These are phyloP conservation scores for Cladorhizidae sp. DNA, from an alignment of 37 sponge, comb jelly and placozoan species.

Conservation along the genomic window DNA sequence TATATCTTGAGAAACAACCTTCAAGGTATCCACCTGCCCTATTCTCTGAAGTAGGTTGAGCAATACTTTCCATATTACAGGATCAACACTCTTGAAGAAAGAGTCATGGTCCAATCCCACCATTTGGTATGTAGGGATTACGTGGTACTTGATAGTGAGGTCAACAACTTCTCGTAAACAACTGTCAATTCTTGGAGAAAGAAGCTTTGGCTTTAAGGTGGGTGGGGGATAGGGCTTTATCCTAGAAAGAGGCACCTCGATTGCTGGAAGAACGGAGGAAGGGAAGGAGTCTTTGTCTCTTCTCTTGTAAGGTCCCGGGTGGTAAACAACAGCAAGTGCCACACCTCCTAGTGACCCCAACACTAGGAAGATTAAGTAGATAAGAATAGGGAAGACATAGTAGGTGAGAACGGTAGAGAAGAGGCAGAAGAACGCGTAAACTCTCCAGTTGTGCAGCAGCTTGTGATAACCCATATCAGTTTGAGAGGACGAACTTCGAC, in stretches of 20 bases:
- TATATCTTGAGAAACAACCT: constrained; percentile 56
- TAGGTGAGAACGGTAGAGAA: not conserved
- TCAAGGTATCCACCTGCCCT: constrained; percentile 58
- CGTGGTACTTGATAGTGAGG: constrained; percentile 48
- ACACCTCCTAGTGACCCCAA: constrained; percentile 17
- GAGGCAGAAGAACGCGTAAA: not conserved
- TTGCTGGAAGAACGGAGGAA: not conserved
- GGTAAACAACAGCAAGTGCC: constrained; percentile 33
- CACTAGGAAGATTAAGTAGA: constrained; percentile 38
- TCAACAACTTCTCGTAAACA: constrained; percentile 43
- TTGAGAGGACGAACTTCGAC: too few relatives aligned
- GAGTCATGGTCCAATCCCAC: constrained; percentile 37
- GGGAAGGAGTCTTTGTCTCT: constrained; percentile 50
- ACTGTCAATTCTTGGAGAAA: constrained; percentile 31
- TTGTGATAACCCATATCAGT: not conserved
- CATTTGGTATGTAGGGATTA: constrained; percentile 41
- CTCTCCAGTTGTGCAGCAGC: constrained; percentile 10
- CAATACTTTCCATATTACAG: constrained; percentile 61
- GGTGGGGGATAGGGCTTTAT: constrained; percentile 50
- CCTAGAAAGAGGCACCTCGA: constrained; percentile 9
- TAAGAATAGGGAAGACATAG: constrained; percentile 27
- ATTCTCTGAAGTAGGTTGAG: constrained; percentile 27
- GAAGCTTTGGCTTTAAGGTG: constrained; percentile 11
- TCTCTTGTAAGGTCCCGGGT: constrained; percentile 41
- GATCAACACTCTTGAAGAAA: constrained; percentile 58